These are phyloP conservation scores for Ectobius pallidus DNA, from an alignment of 2,888 invertebrate genomes.

Conservation along the genomic window DNA sequence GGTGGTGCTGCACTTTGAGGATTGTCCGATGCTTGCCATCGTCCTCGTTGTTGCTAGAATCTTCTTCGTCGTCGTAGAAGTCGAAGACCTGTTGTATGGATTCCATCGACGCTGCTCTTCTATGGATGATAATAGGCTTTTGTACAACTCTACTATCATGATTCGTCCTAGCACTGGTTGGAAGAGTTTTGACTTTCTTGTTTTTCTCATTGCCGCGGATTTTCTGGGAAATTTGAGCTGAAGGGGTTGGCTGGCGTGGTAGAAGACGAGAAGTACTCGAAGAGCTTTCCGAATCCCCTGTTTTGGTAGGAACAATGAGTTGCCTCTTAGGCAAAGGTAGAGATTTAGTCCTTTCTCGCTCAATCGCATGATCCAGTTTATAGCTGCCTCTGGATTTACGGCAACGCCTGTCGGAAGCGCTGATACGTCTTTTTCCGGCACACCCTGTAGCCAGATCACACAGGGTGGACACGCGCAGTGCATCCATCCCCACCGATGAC, in stretches of 20 bases:
- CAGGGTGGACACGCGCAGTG: neutral
- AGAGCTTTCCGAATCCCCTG: neutral
- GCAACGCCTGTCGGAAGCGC: neutral
- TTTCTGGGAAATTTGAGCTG: neutral
- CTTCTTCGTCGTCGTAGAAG: conserved; percentile 10
- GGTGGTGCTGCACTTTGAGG: neutral
- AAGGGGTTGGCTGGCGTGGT: neutral
- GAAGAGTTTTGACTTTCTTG: neutral
- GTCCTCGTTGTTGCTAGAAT: neutral
- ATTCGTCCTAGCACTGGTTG: neutral
- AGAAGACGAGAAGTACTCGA: neutral
- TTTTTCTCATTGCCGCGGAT: neutral
- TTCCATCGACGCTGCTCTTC: conserved; percentile 9
- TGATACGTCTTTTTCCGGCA: conserved; percentile 1
- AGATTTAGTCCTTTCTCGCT: neutral
- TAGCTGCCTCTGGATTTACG: neutral
- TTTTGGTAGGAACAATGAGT: neutral
- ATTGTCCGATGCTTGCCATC: no score
- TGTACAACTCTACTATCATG: no score
- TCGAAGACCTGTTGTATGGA: conserved; percentile 17
- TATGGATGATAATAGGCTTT: neutral
- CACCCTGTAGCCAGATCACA: conserved; percentile 15
- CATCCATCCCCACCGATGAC: conserved; percentile 22
- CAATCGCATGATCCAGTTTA: neutral
- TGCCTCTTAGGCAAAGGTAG: conserved; percentile 16